Conservation (phyloP, 2,797 vertebrate species). For the Xenentodon cancila region DNA sequence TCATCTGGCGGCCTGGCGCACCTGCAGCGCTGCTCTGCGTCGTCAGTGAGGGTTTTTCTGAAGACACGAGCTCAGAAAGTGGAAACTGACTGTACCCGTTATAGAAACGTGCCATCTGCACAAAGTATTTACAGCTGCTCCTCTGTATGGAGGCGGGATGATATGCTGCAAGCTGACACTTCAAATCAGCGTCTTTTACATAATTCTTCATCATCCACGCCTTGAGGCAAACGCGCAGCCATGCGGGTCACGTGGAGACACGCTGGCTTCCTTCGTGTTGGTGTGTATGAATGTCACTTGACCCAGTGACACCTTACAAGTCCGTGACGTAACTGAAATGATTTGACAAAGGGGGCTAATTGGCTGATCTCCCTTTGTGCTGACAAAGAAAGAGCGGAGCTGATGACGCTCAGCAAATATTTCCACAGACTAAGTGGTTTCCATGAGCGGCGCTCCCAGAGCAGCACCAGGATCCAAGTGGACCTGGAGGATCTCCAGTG, state of each 20-base stretch:
- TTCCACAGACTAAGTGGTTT: background rate
- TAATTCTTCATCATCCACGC: slow-evolving; percentile 3
- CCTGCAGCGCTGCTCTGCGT: background rate
- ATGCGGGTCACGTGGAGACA: slow-evolving; percentile 1
- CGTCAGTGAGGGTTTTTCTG: background rate
- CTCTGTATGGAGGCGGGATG: slow-evolving; percentile 13
- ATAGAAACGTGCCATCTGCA: slow-evolving; percentile 4
- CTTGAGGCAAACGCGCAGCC: slow-evolving; percentile 7
- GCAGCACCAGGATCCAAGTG: background rate
- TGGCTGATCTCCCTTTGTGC: background rate
- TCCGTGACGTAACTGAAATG: no score
- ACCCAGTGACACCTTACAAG: background rate
- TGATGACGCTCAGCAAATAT: slow-evolving; percentile 6
- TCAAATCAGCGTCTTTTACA: slow-evolving; percentile 15
- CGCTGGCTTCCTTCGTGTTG: slow-evolving; percentile 2
- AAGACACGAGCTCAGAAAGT: slow-evolving; percentile 67
- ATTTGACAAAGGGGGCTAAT: no score
- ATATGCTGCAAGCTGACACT: slow-evolving; percentile 8
- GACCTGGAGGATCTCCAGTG: background rate
- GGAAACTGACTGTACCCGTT: slow-evolving; percentile 14
- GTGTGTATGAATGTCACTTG: slow-evolving; percentile 24
- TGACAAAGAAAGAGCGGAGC: background rate
- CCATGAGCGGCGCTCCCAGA: background rate
- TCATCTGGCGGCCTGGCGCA: no score
- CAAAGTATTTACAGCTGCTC: slow-evolving; percentile 18